Conservation (phyloP, 2,888 invertebrate genomes). For the Syrphus vitripennis region DNA sequence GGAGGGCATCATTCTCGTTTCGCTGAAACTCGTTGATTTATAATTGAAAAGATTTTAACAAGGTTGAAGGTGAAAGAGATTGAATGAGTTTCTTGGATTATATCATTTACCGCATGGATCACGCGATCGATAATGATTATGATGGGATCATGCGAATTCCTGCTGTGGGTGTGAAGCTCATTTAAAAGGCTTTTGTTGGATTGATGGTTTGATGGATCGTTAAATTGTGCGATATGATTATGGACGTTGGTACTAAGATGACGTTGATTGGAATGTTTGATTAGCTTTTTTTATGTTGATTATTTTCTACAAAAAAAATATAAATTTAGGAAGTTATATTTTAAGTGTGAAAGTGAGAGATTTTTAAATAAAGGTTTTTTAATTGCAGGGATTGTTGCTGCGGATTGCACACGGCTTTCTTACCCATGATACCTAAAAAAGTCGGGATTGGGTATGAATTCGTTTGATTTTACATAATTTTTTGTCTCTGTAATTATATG, state of each 20-base stretch:
- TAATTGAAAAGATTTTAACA: constrained; percentile 71
- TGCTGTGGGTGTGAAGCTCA: constrained; percentile 45
- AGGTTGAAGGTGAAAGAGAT: constrained; percentile 69
- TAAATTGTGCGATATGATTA: constrained; percentile 37
- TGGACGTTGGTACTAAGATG: constrained; percentile 15
- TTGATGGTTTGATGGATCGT: constrained; percentile 59
- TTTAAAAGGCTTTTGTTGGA: constrained; percentile 26
- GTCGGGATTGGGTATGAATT: no score
- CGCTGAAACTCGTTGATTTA: constrained; percentile 64
- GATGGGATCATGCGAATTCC: constrained; percentile 41
- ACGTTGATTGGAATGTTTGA: constrained; percentile 12
- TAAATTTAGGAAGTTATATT: no score
- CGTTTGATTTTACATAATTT: no score
- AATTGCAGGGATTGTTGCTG: no score
- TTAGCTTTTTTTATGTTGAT: constrained; percentile 4
- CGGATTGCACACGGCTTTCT: no score
- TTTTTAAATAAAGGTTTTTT: no score
- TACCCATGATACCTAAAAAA: no score
- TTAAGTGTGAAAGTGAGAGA: neutral
- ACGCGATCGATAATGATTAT: constrained; percentile 7
- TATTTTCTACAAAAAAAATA: neutral
- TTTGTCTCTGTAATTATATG: no score
- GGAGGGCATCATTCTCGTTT: constrained; percentile 26
- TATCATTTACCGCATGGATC: neutral
- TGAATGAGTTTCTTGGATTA: constrained; percentile 28